These are phyloP conservation scores for Agrotis segetum DNA, from an alignment of 2,888 invertebrate genomes.

Conservation along the genomic window DNA sequence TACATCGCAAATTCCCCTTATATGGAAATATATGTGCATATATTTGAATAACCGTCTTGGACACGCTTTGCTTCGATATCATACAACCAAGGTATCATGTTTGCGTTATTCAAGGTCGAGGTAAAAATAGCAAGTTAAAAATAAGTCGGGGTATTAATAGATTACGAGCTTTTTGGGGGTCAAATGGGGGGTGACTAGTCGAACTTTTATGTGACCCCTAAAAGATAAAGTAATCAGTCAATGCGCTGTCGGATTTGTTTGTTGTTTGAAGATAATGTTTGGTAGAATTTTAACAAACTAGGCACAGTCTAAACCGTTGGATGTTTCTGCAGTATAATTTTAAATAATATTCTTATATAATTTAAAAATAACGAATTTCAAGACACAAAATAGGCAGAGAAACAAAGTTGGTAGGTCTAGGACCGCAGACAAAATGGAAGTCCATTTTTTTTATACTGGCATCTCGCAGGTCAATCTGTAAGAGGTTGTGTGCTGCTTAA, in stretches of 20 bases:
- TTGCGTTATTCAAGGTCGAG: conserved; percentile 47
- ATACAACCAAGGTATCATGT: conserved; percentile 34
- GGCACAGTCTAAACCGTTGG: no score
- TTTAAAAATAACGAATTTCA: no score
- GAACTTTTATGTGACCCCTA: no score
- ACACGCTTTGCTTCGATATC: conserved; percentile 21
- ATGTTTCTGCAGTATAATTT: no score
- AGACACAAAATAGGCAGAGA: no score
- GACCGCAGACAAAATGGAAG: no score
- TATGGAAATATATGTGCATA: conserved; percentile 54
- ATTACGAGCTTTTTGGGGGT: conserved; percentile 6
- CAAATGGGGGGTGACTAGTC: conserved; percentile 1
- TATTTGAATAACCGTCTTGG: conserved; percentile 54
- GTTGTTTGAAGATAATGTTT: background rate
- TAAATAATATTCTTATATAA: no score
- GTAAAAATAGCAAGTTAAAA: conserved; percentile 51
- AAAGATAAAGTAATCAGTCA: background rate
- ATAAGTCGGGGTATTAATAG: conserved; percentile 50
- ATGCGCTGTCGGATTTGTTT: background rate
- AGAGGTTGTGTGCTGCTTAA: no score
- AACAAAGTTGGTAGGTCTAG: no score
- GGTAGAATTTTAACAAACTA: no score
- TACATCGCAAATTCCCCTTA: conserved; percentile 20
- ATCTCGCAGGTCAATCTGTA: no score
- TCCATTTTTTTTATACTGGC: no score